phyloP scores from a whole-genome alignment of 2,888 invertebrate genomes.

The Stenodema calcarata region DNA sequence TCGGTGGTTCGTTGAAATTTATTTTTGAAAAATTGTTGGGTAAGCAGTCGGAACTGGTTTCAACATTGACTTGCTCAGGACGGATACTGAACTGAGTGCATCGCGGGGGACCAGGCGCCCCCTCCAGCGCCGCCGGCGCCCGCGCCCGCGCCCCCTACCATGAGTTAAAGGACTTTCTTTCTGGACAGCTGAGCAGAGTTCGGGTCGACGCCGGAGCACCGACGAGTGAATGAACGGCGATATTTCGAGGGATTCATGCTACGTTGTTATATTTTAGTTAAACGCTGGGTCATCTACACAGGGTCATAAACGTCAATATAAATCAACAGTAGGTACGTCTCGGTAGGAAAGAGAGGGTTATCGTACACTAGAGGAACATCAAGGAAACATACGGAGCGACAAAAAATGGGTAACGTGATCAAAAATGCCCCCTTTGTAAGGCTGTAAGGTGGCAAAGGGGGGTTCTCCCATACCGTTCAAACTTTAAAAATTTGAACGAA shows the following conservation, averaged over 20 bases:
- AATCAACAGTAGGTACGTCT: too few species aligned
- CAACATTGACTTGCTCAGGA: background rate
- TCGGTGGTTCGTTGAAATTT: background rate
- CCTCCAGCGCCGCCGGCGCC: background rate
- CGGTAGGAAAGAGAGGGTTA: too few species aligned
- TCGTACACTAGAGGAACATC: too few species aligned
- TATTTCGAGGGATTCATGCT: background rate
- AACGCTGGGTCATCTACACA: too few species aligned
- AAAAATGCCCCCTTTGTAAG: too few species aligned
- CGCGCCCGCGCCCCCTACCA: background rate
- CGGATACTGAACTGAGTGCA: constrained; percentile 1
- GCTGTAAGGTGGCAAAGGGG: too few species aligned
- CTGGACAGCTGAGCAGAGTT: background rate
- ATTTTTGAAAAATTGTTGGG: background rate
- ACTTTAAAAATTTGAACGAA: too few species aligned
- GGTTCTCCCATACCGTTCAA: too few species aligned
- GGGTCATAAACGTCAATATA: too few species aligned
- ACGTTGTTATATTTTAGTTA: background rate
- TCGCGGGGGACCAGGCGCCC: background rate
- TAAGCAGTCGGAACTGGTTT: background rate
- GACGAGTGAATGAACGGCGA: background rate
- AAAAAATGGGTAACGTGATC: too few species aligned
- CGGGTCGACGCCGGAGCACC: background rate
- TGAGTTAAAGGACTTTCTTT: background rate
- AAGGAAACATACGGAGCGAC: too few species aligned